Base-by-base conservation (phyloP, 2,797 vertebrate genomes). In the Sebastes minor region DNA sequence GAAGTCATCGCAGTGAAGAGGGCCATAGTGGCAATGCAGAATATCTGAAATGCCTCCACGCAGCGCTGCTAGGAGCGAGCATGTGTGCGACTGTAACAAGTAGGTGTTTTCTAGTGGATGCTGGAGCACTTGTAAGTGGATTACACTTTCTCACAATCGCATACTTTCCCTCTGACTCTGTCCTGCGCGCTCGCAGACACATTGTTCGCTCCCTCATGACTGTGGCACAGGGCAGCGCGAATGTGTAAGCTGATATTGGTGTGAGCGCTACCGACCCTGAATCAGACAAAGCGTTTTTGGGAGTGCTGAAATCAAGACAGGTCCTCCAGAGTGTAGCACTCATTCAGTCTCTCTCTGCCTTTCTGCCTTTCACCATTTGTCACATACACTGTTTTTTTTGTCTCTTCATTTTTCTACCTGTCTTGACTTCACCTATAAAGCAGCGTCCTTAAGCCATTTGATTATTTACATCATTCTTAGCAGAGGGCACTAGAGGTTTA, bases 241-340 rank as follows among this genome's bases (percentile, higher is more conserved):
- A 63, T 71, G 89, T 94, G 98, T 97, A 97, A 99, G 96, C 95
- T 93, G 97, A 99, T 99, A 98, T 96, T 91, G 97, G 98, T 98
- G 98, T 97, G 97, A 99, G 97, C 96, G 83, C 90, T 92, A 90
- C 96, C 94, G 96, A 95, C 96, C 96, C 91, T 94, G 93, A 84
- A 94, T 95, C 93, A 94, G 97, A 98, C 97, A 97, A 97, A 97
- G 97, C 96, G 63, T 96, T 98, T 90, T 98, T 90, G 95, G 95
- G 95, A 97, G 96, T 95, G 96, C 95, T 97, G 97, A 97, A 98
- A 97, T 96, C 93, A 93, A 95, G 95, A 95, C 92, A 73, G 91
- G 90, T 89, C 88, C 87, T 91, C 83, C 78, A 80, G 80, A 87
- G 85, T 80, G 85, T 64, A 83, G 81, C 85, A n/a, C 78, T 84